A percentile compares a stretch with the other conserved stretches of the same genome.
phyloP scores from a whole-genome alignment of 2,113 vertebrate species.

The Mesembrinibis cayennensis region DNA sequence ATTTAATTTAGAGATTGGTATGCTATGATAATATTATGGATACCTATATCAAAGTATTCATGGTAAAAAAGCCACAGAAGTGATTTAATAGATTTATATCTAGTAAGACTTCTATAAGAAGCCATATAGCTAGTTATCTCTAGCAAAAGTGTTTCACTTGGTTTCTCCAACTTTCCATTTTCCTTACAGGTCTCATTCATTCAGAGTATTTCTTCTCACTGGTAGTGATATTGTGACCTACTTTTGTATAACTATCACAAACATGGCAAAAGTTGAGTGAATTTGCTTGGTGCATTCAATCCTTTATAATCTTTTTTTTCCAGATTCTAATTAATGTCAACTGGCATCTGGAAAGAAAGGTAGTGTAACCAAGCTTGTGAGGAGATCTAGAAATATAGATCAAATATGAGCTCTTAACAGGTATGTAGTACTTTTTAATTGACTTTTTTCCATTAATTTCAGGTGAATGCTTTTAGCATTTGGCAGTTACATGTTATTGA shows the following conservation, averaged over 20 bases:
- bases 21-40: neutral
- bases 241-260: neutral
- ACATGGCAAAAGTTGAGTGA: neutral
- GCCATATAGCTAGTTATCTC: neutral
- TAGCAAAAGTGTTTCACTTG: neutral
- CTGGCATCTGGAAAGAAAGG: neutral
- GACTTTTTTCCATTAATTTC: neutral
- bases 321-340: neutral
- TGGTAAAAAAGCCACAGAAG: neutral
- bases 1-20: neutral
- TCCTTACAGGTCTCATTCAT: neutral
- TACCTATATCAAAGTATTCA: neutral
- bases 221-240: neutral
- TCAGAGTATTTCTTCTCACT: neutral
- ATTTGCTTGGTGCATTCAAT: neutral
- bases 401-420: neutral
- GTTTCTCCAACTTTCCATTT: neutral
- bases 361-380: neutral
- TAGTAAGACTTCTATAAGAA: neutral
- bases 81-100: neutral
- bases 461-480: neutral
- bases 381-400: neutral
- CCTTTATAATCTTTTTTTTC: neutral
- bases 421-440: neutral
- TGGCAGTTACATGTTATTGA: neutral